Evolutionary conservation across 2,113 vertebrate genomes (phyloP).

Genomic region (Phaetusa simplex): DNA sequence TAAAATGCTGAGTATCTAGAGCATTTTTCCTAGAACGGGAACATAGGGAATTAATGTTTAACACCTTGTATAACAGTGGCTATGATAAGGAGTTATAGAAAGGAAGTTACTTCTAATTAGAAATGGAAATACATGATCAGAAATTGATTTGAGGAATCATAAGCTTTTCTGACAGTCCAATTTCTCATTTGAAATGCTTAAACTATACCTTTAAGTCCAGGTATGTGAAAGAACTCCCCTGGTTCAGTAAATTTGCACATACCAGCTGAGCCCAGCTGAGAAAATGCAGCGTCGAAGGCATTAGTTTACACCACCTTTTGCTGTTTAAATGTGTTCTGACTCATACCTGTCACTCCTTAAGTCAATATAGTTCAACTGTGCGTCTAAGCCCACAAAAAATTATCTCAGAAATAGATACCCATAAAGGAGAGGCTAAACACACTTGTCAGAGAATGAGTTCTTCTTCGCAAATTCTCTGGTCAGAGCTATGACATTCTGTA

Average conservation of each 20-base stretch:
- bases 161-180: background rate
- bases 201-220: background rate
- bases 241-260: background rate
- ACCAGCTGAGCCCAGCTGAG: background rate
- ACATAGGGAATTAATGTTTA: background rate
- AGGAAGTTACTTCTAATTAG: background rate
- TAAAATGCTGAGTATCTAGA: background rate
- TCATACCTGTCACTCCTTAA: background rate
- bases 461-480: background rate
- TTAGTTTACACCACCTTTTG: background rate
- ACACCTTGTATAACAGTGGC: background rate
- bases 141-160: slow-evolving; percentile 6
- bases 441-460: background rate
- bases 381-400: background rate
- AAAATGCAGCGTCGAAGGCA: background rate
- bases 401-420: background rate
- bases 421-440: slow-evolving; percentile 14
- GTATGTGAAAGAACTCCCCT: background rate
- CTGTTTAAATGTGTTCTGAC: background rate
- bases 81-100: background rate
- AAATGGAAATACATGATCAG: background rate
- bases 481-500: background rate
- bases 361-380: background rate
- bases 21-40: background rate
- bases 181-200: background rate